phyloP scores from a whole-genome alignment of 2,797 vertebrate species.

The Dendrocincla fuliginosa region DNA sequence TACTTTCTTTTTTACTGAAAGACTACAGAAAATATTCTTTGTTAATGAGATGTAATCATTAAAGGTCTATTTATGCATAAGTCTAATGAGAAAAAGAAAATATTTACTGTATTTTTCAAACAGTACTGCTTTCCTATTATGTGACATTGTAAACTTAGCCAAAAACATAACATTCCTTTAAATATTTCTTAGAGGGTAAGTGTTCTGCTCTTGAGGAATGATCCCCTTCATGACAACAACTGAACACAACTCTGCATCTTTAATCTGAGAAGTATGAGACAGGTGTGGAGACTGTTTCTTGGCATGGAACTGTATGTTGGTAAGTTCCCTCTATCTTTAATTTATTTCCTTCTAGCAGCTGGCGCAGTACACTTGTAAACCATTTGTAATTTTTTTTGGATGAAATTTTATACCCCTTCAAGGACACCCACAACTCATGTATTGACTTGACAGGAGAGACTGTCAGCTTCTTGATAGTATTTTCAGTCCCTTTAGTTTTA shows the following conservation, averaged over 20 bases:
- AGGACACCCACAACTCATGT: neutral
- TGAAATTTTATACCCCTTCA: neutral
- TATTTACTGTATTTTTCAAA: neutral
- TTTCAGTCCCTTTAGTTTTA: conserved; percentile 25
- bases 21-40: neutral
- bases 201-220: neutral
- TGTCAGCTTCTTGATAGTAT: neutral
- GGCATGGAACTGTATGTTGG: neutral
- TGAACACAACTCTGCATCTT: neutral
- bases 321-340: neutral
- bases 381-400: neutral
- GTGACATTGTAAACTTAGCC: neutral
- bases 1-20: neutral
- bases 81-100: neutral
- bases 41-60: neutral
- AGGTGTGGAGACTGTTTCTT: neutral
- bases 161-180: neutral
- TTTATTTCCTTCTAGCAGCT: neutral
- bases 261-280: neutral
- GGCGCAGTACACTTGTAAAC: neutral
- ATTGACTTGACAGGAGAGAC: neutral
- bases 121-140: neutral
- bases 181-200: neutral
- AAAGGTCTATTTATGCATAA: neutral
- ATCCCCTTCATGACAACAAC: neutral